Conservation (phyloP, 2,797 vertebrate genomes). For the Neoniphon sammara region DNA sequence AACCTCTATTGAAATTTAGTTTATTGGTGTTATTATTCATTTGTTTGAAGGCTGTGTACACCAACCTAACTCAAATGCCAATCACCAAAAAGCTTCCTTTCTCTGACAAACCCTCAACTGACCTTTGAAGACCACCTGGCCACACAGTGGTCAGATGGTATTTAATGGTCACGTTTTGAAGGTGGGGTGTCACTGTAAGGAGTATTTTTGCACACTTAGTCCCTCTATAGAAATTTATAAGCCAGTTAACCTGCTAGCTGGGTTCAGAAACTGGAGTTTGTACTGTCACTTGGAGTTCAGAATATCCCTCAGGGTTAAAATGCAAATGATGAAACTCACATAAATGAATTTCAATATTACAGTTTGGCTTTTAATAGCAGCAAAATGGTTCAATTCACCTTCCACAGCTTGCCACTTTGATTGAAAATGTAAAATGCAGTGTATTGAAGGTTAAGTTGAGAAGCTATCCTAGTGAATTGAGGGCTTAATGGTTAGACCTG, state of each 20-base stretch:
- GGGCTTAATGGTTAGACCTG: conserved; percentile 81
- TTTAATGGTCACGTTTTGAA: conserved; percentile 58
- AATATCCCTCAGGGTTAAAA: conserved; percentile 46
- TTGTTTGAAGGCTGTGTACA: conserved; percentile 57
- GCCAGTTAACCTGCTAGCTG: conserved; percentile 29
- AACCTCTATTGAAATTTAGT: conserved; percentile 77
- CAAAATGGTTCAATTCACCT: conserved; percentile 82
- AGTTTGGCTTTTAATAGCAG: conserved; percentile 79
- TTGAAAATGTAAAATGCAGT: conserved; percentile 65
- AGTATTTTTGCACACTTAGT: conserved; percentile 20
- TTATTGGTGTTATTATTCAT: conserved; percentile 77
- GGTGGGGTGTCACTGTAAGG: conserved; percentile 50
- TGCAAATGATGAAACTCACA: conserved; percentile 77
- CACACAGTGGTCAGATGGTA: conserved; percentile 46
- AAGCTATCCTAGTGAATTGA: conserved; percentile 58
- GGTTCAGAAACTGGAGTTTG: not conserved
- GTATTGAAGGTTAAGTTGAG: conserved; percentile 61
- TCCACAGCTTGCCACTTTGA: conserved; percentile 73
- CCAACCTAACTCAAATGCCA: conserved; percentile 5
- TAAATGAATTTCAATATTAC: conserved; percentile 78
- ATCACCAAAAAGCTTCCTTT: conserved; percentile 50
- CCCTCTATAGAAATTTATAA: conserved; percentile 21
- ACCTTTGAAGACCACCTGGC: conserved; percentile 63
- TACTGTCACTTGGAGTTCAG: not conserved
- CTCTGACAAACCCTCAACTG: conserved; percentile 63